phyloP scores from a whole-genome alignment of 2,888 invertebrate species.

The Caenorhabditis sp. region DNA sequence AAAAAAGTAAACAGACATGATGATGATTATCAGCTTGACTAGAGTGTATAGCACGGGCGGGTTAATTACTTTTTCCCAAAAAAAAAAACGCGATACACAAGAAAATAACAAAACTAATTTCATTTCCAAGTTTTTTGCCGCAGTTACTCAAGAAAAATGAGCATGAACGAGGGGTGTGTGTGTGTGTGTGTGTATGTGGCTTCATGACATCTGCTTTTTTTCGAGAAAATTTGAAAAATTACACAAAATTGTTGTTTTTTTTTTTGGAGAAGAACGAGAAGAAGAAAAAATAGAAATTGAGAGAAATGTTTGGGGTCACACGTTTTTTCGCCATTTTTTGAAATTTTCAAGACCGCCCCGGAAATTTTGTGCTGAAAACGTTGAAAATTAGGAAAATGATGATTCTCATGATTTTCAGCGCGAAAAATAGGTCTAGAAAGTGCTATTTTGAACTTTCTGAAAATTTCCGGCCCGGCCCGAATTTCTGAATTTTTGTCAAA shows the following conservation, averaged over 20 bases:
- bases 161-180: background rate
- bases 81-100: too few species aligned
- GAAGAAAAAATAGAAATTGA: background rate
- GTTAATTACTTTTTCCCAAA: background rate
- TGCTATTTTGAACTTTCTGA: too few species aligned
- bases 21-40: background rate
- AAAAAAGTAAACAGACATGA: background rate
- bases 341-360: too few species aligned
- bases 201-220: background rate
- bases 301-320: too few species aligned
- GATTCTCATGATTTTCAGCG: too few species aligned
- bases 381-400: too few species aligned
- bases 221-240: background rate
- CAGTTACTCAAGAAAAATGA: background rate
- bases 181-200: background rate
- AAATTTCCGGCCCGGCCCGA: too few species aligned
- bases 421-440: too few species aligned
- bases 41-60: background rate
- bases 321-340: too few species aligned
- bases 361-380: too few species aligned
- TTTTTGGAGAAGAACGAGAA: background rate
- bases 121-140: background rate
- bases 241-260: background rate
- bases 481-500: too few species aligned
- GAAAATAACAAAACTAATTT: slow-evolving; percentile 1